Conservation (phyloP, 2,797 vertebrate species). For the Taeniopygia guttata region DNA sequence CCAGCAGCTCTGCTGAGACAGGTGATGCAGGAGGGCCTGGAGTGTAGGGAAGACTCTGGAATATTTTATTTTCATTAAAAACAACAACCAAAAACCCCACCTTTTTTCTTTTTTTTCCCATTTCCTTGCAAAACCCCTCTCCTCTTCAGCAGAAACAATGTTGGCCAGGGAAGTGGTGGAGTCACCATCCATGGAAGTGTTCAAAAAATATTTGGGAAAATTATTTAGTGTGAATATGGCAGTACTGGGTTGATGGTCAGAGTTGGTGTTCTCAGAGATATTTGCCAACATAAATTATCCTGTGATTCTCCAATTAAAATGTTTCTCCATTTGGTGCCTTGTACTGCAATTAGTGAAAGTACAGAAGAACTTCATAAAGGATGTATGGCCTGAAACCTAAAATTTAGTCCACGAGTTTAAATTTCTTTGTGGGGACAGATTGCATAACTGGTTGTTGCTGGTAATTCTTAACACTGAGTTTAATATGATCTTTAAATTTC, state of each 20-base stretch:
- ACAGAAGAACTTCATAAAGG: not conserved
- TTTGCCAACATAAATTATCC: not conserved
- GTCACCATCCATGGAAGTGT: not conserved
- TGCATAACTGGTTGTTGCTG: not conserved
- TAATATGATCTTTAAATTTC: not conserved
- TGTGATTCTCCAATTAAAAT: not conserved
- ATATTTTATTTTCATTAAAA: not conserved
- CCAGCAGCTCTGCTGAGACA: not conserved
- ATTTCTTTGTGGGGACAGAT: not conserved
- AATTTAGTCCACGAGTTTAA: not conserved
- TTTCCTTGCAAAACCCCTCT: not conserved
- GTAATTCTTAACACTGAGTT: not conserved
- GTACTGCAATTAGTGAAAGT: not conserved
- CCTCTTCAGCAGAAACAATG: not conserved
- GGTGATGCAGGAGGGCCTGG: not conserved
- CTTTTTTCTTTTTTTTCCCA: fast-evolving
- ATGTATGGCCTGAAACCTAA: not conserved
- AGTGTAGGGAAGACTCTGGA: not conserved
- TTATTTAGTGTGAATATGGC: fast-evolving
- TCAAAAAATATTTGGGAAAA: not conserved
- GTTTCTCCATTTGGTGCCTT: not conserved
- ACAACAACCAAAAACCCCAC: fast-evolving
- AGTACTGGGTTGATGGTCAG: not conserved
- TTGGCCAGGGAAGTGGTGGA: not conserved
- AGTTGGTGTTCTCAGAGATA: not conserved